phyloP scores from a whole-genome alignment of 2,888 invertebrate species.

The Amphipoea lucens region DNA sequence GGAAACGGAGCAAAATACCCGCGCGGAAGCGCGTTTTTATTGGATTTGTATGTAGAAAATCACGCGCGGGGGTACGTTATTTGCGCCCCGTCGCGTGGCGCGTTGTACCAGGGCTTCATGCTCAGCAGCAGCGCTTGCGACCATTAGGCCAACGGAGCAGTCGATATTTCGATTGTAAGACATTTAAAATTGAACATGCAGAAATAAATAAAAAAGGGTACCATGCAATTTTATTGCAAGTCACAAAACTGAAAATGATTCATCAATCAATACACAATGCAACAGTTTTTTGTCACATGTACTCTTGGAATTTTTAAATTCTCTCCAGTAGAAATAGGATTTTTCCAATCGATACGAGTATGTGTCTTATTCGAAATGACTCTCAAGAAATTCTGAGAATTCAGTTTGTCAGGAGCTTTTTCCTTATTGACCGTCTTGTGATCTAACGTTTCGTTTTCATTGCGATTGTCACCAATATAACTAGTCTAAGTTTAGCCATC shows the following conservation, averaged over 20 bases:
- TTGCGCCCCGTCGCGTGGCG: too few relatives aligned
- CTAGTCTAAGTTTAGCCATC: slow-evolving; percentile 41
- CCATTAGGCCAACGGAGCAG: not conserved
- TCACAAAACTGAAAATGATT: slow-evolving; percentile 15
- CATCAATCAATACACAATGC: slow-evolving; percentile 12
- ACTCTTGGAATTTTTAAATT: slow-evolving; percentile 8
- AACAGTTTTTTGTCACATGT: slow-evolving; percentile 19
- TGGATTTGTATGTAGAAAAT: not conserved
- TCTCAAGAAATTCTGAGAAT: slow-evolving; percentile 28
- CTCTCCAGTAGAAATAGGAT: not conserved
- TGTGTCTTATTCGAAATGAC: not conserved
- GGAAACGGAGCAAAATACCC: not conserved
- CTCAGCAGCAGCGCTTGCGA: too few relatives aligned
- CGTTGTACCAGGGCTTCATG: not conserved
- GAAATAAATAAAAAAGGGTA: slow-evolving; percentile 1
- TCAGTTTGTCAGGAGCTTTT: slow-evolving; percentile 10
- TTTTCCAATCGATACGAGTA: not conserved
- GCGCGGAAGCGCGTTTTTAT: not conserved
- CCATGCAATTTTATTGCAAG: slow-evolving; percentile 11
- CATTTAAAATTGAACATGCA: slow-evolving; percentile 8
- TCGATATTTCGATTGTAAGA: slow-evolving; percentile 7
- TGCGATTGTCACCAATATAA: slow-evolving; percentile 20
- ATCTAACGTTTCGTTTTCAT: not conserved
- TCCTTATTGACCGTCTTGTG: not conserved
- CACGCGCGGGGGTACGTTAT: not conserved